Evolutionary conservation across 2,797 vertebrate genomes (phyloP).

Genomic region (Pyrocephalus nanus): DNA sequence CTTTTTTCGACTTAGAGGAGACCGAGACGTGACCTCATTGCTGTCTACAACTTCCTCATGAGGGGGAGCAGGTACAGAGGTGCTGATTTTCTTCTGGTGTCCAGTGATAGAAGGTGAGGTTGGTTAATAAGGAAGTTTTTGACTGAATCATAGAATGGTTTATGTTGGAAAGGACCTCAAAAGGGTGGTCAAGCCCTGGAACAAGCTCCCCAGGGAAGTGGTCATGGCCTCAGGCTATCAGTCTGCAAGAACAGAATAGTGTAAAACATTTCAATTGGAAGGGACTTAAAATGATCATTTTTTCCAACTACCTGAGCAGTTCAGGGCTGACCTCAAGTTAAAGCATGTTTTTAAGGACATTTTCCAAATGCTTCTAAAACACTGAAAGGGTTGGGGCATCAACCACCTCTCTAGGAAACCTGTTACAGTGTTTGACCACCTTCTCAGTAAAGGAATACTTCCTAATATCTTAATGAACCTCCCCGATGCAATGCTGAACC

Average conservation of each 20-base stretch:
- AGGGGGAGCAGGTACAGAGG: neutral
- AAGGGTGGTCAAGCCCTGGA: neutral
- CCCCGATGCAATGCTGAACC: accelerated
- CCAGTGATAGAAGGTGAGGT: neutral
- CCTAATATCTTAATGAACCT: neutral
- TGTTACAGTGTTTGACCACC: neutral
- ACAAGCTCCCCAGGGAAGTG: neutral
- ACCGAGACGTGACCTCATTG: neutral
- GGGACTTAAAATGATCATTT: neutral
- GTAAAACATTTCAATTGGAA: neutral
- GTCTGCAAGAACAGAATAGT: neutral
- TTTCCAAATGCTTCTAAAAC: neutral
- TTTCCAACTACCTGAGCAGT: neutral
- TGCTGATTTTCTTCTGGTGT: neutral
- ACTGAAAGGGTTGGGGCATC: neutral
- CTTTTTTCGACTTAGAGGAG: neutral
- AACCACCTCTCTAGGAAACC: neutral
- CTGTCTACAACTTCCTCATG: neutral
- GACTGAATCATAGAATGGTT: neutral
- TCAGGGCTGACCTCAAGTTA: neutral
- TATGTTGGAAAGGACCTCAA: neutral
- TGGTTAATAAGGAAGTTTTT: neutral
- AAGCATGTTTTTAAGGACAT: neutral
- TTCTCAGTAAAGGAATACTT: neutral
- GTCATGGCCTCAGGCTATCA: neutral